These are phyloP conservation scores for Drosophila greeni DNA, from an alignment of 2,888 invertebrate species.

Conservation along the genomic window DNA sequence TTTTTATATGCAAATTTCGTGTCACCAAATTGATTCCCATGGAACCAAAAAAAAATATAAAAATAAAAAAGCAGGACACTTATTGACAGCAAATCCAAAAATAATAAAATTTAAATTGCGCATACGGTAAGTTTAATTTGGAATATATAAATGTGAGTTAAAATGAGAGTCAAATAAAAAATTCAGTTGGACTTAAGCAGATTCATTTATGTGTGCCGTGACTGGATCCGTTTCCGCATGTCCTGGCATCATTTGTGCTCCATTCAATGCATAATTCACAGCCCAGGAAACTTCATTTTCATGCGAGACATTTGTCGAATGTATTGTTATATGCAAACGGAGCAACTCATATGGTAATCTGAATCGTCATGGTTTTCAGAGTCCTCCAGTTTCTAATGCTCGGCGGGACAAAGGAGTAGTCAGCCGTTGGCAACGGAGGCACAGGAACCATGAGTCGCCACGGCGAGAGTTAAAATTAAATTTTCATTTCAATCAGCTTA, in stretches of 20 bases:
- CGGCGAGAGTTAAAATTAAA: slow-evolving; percentile 20
- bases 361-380: slow-evolving; percentile 6
- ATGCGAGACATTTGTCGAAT: neutral
- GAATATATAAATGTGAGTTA: neutral
- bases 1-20: slow-evolving; percentile 2
- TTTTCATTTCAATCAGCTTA: slow-evolving; percentile 24
- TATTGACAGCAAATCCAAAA: slow-evolving; percentile 2
- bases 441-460: neutral
- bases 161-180: neutral
- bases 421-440: neutral
- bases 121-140: neutral
- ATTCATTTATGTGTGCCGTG: neutral
- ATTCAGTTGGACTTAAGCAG: neutral
- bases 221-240: neutral
- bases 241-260: slow-evolving; percentile 2
- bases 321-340: neutral
- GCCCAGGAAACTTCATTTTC: neutral
- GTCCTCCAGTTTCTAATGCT: neutral
- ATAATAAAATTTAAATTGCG: slow-evolving; percentile 1
- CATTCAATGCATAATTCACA: slow-evolving; percentile 20
- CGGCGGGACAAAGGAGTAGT: slow-evolving; percentile 1
- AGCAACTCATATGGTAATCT: slow-evolving; percentile 4
- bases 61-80: neutral
- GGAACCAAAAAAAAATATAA: neutral
- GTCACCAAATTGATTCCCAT: slow-evolving; percentile 1